Conservation (phyloP, 1,140 invertebrate species). For the Apis laboriosa region DNA sequence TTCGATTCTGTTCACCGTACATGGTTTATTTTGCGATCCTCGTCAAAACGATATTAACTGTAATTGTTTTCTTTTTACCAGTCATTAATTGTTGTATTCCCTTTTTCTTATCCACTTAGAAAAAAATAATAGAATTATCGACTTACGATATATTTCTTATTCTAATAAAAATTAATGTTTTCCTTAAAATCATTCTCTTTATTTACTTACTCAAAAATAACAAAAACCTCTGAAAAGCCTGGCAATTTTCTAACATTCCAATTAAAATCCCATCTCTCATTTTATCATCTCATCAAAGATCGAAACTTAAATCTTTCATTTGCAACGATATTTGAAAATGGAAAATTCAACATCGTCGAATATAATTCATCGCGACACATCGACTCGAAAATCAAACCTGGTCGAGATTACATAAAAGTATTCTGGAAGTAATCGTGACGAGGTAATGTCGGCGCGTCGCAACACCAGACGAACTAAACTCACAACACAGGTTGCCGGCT, state of each 20-base stretch:
- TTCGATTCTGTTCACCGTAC: not conserved
- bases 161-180: no score
- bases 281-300: not conserved
- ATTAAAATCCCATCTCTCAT: not conserved
- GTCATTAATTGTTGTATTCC: not conserved
- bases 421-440: not conserved
- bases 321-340: no score
- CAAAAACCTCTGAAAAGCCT: not conserved
- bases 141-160: no score
- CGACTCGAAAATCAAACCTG: not conserved
- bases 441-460: not conserved
- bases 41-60: not conserved
- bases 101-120: no score
- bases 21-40: not conserved
- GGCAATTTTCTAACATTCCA: no score
- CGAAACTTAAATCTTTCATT: no score
- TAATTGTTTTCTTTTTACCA: not conserved
- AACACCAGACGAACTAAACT: slow-evolving; percentile 44
- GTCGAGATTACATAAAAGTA: slow-evolving; percentile 28
- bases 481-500: slow-evolving; percentile 30
- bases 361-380: not conserved
- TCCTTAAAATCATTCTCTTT: no score
- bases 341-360: not conserved
- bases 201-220: not conserved
- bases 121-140: no score